Conservation (phyloP, 2,113 vertebrate species). For the Larimichthys crocea region DNA sequence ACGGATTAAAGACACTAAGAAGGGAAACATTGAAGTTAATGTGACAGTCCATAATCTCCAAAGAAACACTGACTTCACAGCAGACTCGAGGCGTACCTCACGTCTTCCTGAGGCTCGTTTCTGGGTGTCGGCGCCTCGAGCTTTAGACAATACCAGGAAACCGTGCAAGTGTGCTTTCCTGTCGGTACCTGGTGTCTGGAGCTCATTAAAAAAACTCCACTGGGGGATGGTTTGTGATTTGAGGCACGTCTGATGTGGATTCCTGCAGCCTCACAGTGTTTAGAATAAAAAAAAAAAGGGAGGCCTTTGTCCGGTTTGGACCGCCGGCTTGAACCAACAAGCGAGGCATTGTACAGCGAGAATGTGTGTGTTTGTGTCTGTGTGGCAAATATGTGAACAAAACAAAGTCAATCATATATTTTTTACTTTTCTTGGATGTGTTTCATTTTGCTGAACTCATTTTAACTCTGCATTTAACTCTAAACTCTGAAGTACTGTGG, state of each 20-base stretch:
- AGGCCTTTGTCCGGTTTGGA: conserved; percentile 28
- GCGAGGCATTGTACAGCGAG: neutral
- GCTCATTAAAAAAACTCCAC: neutral
- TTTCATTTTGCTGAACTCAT: neutral
- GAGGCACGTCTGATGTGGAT: neutral
- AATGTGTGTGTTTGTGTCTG: neutral
- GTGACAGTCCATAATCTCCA: no score
- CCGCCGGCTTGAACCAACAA: conserved; percentile 15
- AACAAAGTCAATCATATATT: conserved; percentile 19
- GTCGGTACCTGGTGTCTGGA: neutral
- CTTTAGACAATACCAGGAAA: conserved; percentile 55
- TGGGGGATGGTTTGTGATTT: neutral
- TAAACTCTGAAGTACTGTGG: neutral
- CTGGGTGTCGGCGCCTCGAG: neutral
- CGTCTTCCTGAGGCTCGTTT: neutral
- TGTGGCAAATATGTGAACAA: neutral
- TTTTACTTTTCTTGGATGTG: neutral
- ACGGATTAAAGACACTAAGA: neutral
- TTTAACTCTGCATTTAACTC: neutral
- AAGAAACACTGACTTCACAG: no score
- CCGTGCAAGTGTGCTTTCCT: conserved; percentile 5
- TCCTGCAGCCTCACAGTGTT: neutral
- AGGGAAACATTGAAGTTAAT: neutral
- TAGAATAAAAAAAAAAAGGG: neutral
- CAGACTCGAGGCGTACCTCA: neutral